Evolutionary conservation across 2,113 vertebrate genomes (phyloP), one percentile per base, ranked within the genome.

Genomic region (Pleuronectes platessa): DNA sequence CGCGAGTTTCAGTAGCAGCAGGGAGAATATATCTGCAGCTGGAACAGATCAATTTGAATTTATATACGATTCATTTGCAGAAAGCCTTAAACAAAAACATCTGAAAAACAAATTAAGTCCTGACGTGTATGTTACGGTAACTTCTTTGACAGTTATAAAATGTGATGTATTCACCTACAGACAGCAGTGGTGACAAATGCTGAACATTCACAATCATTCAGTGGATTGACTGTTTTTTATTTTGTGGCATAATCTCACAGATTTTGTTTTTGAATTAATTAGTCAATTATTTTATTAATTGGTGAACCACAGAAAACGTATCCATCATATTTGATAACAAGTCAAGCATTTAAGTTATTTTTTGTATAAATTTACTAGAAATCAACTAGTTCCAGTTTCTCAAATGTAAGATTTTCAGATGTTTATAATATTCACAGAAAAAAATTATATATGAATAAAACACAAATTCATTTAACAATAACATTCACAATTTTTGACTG

Each of bases 131-230:
- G 13, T 31, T 24, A 26, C 23, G 12, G 12, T 55, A 3, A 17
- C 54, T 53, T 59, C 4, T 42, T 51, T 20, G 24, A 17, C 2
- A 24, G 63, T 31, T 3, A 35, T 62, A n/a, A 71, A 55, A 26
- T 55, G 56, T 71, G 61, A 17, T 13, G 69, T 2, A 24, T 18
- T 61, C 7, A 3, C 17, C 13, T 61, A 9, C 17, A 7, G 59
- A 10, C 18, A 37, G 18, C 20, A 21, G 18, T 63, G 61, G 20
- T 21, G 2, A 31, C 3, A 56, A n/a, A 58, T n/a, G 23, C 6
- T 63, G 31, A 73, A n/a, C 21, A 23, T 45, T 79, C 14, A 37
- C 53, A 55, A 55, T 35, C 24, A 61, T 24, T n/a, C 6, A n/a
- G 12, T 24, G 4, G 21, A 60, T 5, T 1, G 26, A 54, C 12